Conservation (phyloP, 2,797 vertebrate genomes). For the Microctenopoma lineatum region DNA sequence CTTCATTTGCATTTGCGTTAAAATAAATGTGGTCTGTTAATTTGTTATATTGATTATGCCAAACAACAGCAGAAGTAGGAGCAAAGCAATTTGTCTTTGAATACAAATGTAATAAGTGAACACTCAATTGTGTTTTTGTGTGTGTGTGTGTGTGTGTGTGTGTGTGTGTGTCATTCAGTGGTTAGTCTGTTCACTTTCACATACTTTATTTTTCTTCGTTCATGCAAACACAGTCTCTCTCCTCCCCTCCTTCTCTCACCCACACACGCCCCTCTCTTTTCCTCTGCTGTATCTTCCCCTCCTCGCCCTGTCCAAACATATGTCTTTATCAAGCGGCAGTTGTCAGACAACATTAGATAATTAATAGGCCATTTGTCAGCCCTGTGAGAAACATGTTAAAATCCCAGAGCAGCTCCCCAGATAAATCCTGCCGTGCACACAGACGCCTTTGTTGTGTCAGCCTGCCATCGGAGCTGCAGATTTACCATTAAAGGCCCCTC, state of each 20-base stretch:
- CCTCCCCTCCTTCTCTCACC: slow-evolving; percentile 8
- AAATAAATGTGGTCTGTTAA: slow-evolving; percentile 64
- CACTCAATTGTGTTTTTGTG: slow-evolving; percentile 23
- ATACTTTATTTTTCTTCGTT: slow-evolving; percentile 44
- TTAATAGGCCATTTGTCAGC: slow-evolving; percentile 99
- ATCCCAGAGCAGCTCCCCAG: slow-evolving; percentile 93
- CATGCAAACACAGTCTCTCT: slow-evolving; percentile 36
- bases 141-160: background rate
- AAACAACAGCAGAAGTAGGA: slow-evolving; percentile 24
- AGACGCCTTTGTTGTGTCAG: slow-evolving; percentile 91
- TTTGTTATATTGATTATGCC: slow-evolving; percentile 62
- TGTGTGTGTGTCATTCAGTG: slow-evolving; percentile 2
- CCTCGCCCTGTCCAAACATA: slow-evolving; percentile 89
- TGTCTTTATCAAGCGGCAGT: slow-evolving; percentile 99
- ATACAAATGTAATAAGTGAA: slow-evolving; percentile 30
- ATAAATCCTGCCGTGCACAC: slow-evolving; percentile 92
- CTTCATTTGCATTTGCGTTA: slow-evolving; percentile 88
- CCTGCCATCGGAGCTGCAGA: slow-evolving; percentile 87
- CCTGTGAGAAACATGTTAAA: slow-evolving; percentile 97
- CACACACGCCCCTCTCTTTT: slow-evolving; percentile 30
- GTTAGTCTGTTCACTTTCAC: slow-evolving; percentile 19
- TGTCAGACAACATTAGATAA: slow-evolving; percentile 99
- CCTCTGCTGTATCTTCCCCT: slow-evolving; percentile 62
- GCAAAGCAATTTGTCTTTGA: slow-evolving; percentile 43
- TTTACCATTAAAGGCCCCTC: slow-evolving; percentile 93